Conservation (phyloP, 2,797 vertebrate genomes). For the Platalea minor region DNA sequence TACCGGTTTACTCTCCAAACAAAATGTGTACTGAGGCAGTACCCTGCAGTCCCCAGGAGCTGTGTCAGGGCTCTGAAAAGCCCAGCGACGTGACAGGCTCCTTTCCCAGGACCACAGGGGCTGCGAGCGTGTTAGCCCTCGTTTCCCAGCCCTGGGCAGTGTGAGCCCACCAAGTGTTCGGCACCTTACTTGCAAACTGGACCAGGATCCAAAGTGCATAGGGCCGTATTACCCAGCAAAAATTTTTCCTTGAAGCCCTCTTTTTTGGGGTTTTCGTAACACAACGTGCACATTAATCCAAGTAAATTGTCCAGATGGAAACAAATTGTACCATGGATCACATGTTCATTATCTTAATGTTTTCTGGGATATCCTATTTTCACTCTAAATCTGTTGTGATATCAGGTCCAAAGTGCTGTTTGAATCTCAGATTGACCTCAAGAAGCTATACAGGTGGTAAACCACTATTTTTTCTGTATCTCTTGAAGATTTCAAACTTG, state of each 20-base stretch:
- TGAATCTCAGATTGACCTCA: not conserved
- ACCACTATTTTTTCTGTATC: not conserved
- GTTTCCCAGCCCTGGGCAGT: not conserved
- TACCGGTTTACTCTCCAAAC: not conserved
- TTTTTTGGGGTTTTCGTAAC: not conserved
- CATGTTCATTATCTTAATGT: not conserved
- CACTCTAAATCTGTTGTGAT: not conserved
- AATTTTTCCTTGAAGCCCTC: not conserved
- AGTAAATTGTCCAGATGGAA: not conserved
- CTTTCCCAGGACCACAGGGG: not conserved
- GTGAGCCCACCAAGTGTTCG: not conserved
- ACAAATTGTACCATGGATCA: not conserved
- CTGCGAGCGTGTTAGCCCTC: not conserved
- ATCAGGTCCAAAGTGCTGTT: not conserved
- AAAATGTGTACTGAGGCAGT: not conserved
- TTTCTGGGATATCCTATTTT: not conserved
- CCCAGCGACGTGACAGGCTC: accelerated
- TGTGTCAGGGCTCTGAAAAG: not conserved
- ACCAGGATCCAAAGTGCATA: not conserved
- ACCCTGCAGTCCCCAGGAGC: not conserved
- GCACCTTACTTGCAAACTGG: not conserved
- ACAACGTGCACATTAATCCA: not conserved
- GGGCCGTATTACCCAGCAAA: not conserved
- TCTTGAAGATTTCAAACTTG: slow-evolving; percentile 74
- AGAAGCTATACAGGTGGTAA: not conserved